Percentiles rank a stretch among this genome's conserved stretches.
Evolutionary conservation across 2,113 vertebrate genomes (phyloP).

Genomic region (Podilymbus podiceps): DNA sequence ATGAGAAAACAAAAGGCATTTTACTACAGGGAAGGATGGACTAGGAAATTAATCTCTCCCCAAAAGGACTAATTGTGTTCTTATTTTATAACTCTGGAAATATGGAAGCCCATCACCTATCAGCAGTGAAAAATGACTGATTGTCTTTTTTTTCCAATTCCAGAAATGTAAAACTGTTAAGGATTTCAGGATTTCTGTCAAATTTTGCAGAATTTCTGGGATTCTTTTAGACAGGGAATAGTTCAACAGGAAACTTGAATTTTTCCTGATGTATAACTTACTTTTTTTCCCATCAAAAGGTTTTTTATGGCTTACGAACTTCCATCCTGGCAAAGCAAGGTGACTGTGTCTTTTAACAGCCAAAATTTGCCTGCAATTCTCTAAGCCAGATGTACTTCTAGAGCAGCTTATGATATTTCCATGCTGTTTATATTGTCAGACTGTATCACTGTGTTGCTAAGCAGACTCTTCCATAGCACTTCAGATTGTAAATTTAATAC

Average conservation of each 20-base stretch:
- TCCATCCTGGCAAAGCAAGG: conserved; percentile 2
- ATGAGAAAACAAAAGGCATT: neutral
- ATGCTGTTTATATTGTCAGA: conserved; percentile 33
- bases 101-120: neutral
- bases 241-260: neutral
- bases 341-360: neutral
- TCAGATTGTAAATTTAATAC: neutral
- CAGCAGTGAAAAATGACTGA: neutral
- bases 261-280: conserved; percentile 21
- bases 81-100: neutral
- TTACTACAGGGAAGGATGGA: neutral
- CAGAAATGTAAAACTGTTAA: neutral
- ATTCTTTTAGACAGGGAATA: neutral
- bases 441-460: neutral
- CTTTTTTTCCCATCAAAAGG: neutral
- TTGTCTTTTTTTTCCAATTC: neutral
- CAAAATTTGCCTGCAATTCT: neutral
- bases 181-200: neutral
- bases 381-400: neutral
- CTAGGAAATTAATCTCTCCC: neutral
- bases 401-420: neutral
- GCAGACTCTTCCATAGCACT: conserved; percentile 1
- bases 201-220: too few relatives aligned
- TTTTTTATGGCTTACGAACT: conserved; percentile 25
- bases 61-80: neutral